These are phyloP conservation scores for Sciurus niger DNA, from an alignment of 2,113 vertebrate genomes.

Conservation along the genomic window DNA sequence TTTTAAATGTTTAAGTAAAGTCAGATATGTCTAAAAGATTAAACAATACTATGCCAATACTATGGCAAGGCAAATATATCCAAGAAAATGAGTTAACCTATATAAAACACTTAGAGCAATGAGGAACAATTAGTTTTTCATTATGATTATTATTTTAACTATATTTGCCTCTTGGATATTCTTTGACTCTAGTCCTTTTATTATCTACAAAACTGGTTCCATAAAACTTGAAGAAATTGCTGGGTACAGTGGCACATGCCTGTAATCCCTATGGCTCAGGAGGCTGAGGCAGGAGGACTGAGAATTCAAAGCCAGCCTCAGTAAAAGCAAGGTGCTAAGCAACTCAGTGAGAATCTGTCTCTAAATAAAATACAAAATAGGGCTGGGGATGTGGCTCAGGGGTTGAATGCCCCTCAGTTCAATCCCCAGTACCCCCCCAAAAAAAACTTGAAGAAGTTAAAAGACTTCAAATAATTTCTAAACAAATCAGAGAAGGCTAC, in stretches of 20 bases:
- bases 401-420: too few species aligned
- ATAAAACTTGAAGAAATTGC: not conserved
- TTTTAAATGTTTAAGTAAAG: conserved; percentile 25
- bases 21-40: not conserved
- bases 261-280: too few species aligned
- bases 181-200: not conserved
- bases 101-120: not conserved
- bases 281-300: too few species aligned
- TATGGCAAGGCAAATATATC: not conserved
- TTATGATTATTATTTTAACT: not conserved
- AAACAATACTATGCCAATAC: not conserved
- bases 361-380: too few species aligned
- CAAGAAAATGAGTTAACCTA: not conserved
- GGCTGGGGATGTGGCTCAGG: too few species aligned
- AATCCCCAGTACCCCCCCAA: too few species aligned
- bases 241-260: too few species aligned
- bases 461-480: not conserved
- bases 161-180: not conserved
- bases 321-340: too few species aligned
- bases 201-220: not conserved
- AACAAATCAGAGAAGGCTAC: not conserved
- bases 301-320: too few species aligned
- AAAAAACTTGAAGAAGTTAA: not conserved
- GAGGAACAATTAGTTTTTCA: not conserved
- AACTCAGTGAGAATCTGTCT: too few species aligned